Percentiles rank a stretch among this genome's conserved stretches.
phyloP scores from a whole-genome alignment of 2,888 invertebrate genomes.

The Rhabditoides inermis region DNA sequence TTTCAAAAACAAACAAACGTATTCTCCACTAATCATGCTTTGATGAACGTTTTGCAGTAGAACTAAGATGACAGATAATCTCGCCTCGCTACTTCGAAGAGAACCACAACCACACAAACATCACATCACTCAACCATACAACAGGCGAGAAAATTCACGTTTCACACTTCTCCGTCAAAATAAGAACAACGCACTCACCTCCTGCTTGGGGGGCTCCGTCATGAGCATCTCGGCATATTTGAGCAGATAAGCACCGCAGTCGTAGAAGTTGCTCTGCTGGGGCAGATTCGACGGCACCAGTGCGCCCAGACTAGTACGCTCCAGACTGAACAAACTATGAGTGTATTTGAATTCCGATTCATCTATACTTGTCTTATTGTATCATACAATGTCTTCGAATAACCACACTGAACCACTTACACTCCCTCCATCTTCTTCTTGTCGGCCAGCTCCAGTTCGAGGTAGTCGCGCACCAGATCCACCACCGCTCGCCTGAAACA shows the following conservation, averaged over 20 bases:
- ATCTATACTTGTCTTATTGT: neutral
- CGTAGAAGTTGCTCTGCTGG: slow-evolving; percentile 92
- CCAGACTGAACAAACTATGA: neutral
- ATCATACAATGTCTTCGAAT: neutral
- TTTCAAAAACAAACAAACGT: too few relatives aligned
- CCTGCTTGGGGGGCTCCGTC: too few relatives aligned
- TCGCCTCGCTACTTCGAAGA: too few relatives aligned
- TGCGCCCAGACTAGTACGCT: slow-evolving; percentile 6
- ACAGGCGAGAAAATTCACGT: too few relatives aligned
- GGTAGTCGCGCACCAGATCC: slow-evolving; percentile 42
- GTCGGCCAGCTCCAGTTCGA: slow-evolving; percentile 60
- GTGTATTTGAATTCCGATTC: neutral
- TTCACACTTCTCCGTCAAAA: too few relatives aligned
- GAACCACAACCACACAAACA: too few relatives aligned
- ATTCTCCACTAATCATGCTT: too few relatives aligned
- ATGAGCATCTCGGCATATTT: slow-evolving; percentile 96
- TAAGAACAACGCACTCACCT: too few relatives aligned
- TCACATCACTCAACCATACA: too few relatives aligned
- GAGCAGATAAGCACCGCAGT: slow-evolving; percentile 87
- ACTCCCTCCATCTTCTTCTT: slow-evolving; percentile 52
- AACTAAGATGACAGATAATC: too few relatives aligned
- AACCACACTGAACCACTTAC: slow-evolving; percentile 18
- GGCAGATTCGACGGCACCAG: slow-evolving; percentile 58
- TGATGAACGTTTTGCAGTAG: too few relatives aligned
- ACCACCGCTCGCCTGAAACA: slow-evolving; percentile 6